Base-by-base conservation (phyloP, 2,113 vertebrate genomes). In the Caretta caretta region DNA sequence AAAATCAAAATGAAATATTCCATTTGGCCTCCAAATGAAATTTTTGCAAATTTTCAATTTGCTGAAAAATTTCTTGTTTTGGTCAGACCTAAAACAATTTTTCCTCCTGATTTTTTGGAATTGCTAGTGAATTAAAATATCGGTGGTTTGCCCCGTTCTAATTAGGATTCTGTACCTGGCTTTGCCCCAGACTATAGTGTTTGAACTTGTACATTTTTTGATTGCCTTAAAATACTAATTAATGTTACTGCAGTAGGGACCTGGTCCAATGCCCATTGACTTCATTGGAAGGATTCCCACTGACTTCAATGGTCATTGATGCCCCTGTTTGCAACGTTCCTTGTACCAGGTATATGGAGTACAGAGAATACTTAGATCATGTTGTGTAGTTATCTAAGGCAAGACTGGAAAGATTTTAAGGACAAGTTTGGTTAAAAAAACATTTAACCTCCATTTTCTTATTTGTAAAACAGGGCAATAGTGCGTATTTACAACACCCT, bases 391-490 rank as follows among this genome's bases (percentile, higher is more conserved):
- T 96, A 79, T 89, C 22, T 78, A 87, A 86, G 76, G 92, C 79
- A 95, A 95, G 46, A 75, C 59, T 92, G 72, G 83, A 93, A 96
- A 93, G 72, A 90, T 65, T n/a, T 92, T 83, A 79, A 90, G 88
- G 50, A 22, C 53, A 94, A 75, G 87, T 87, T 42, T 93, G 65
- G 65, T 59, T 65, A 88, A 57, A 57, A 83, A 93, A 89, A 94
- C 57, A 4, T 10, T n/a, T 83, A 78, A 84, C 78, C 90, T 56
- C 16, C 94, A 13, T 88, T 96, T 85, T 24, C 95, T 9, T 1
- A 3, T 81, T 69, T 83, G 78, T 89, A 46, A 90, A 95, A 88
- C 54, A 62, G 22, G 92, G 90, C 35, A 57, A 94, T 90, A 97
- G 83, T 0, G 11, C 42, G 27, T 20, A 27, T 46, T 76, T 27